A percentile compares a stretch with the other conserved stretches of the same genome.
Evolutionary conservation across 2,113 vertebrate genomes (phyloP).

Genomic region (Abramis brama): DNA sequence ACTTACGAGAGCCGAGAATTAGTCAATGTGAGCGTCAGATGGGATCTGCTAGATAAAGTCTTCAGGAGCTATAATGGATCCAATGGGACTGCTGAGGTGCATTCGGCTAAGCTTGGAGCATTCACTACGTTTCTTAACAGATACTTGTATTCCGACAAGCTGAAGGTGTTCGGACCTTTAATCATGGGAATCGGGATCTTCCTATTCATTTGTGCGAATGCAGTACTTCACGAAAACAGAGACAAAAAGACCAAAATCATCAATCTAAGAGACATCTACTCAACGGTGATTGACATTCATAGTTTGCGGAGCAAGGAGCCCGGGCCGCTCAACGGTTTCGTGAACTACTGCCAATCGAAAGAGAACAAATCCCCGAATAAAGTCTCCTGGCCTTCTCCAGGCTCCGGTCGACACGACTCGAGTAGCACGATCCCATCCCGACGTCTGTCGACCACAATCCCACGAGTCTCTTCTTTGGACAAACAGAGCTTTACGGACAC

Average conservation of each 20-base stretch:
- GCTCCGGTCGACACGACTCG: conserved; percentile 64
- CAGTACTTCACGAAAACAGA: conserved; percentile 91
- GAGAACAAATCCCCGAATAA: conserved; percentile 78
- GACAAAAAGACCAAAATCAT: conserved; percentile 97
- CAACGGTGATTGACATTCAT: conserved; percentile 88
- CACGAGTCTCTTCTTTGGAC: conserved; percentile 51
- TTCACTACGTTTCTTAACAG: conserved; percentile 82
- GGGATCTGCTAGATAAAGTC: conserved; percentile 47
- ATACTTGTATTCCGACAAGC: conserved; percentile 91
- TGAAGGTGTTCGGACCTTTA: conserved; percentile 93
- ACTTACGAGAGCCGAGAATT: conserved; percentile 6
- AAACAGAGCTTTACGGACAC: conserved; percentile 75
- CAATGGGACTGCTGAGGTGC: conserved; percentile 44
- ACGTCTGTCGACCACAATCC: conserved; percentile 57
- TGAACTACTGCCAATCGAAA: conserved; percentile 77
- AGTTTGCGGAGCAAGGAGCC: conserved; percentile 81
- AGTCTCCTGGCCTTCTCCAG: conserved; percentile 77
- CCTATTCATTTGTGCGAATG: conserved; percentile 96
- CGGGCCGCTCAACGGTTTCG: conserved; percentile 82
- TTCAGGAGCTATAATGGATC: conserved; percentile 48
- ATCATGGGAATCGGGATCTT: conserved; percentile 98
- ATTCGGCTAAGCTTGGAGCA: conserved; percentile 66
- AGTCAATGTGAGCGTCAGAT: conserved; percentile 47
- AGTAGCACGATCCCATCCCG: conserved; percentile 54
- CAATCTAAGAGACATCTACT: conserved; percentile 91